Evolutionary conservation across 2,888 invertebrate species (phyloP).

Genomic region (Omphaloscelis lunosa): DNA sequence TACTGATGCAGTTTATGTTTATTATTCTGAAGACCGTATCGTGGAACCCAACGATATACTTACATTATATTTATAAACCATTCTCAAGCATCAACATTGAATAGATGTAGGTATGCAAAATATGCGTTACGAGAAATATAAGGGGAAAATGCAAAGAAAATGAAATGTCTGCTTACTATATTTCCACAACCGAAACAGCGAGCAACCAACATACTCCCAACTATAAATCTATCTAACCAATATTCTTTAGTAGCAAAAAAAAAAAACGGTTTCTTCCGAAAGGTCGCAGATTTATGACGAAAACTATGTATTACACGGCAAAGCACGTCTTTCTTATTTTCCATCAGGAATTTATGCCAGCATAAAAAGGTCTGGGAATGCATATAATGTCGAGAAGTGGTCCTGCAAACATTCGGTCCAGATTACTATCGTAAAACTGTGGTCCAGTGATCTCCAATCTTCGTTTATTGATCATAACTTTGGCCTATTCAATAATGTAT

Average conservation of each 20-base stretch:
- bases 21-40: constrained; percentile 22
- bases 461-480: constrained; percentile 86
- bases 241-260: constrained; percentile 64
- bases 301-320: constrained; percentile 72
- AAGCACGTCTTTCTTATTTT: constrained; percentile 73
- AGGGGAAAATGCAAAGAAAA: constrained; percentile 6
- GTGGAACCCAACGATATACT: background rate
- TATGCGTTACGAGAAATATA: background rate
- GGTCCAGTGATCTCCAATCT: constrained; percentile 89
- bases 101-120: constrained; percentile 4
- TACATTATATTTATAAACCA: background rate
- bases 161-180: constrained; percentile 11
- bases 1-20: constrained; percentile 23
- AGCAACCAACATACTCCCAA: constrained; percentile 44
- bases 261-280: constrained; percentile 55
- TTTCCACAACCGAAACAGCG: constrained; percentile 32
- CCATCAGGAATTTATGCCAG: constrained; percentile 85
- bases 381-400: constrained; percentile 83
- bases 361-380: constrained; percentile 87
- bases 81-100: background rate
- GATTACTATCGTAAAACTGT: constrained; percentile 89
- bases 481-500: constrained; percentile 84
- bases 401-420: constrained; percentile 78
- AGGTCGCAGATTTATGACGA: constrained; percentile 70
- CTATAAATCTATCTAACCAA: constrained; percentile 67